phyloP scores from a whole-genome alignment of 2,797 vertebrate species.

The Coregonus suidteri region DNA sequence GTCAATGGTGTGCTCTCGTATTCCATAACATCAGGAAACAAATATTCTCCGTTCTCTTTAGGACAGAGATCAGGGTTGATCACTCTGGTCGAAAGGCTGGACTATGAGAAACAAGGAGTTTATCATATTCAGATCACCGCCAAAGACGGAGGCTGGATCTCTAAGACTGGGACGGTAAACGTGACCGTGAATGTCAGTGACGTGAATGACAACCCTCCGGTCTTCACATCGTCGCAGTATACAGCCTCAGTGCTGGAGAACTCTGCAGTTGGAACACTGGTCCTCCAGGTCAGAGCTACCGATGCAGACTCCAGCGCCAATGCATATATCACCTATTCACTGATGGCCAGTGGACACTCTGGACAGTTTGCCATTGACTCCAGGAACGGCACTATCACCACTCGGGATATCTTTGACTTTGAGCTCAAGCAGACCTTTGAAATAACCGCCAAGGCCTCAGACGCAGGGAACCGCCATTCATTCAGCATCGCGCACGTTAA shows the following conservation, averaged over 20 bases:
- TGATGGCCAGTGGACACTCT: slow-evolving; percentile 65
- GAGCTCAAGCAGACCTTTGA: slow-evolving; percentile 71
- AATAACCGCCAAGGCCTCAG: slow-evolving; percentile 73
- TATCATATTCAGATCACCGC: slow-evolving; percentile 66
- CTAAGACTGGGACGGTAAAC: slow-evolving; percentile 63
- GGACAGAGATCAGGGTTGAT: slow-evolving; percentile 72
- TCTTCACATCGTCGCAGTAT: slow-evolving; percentile 66
- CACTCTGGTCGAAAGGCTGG: slow-evolving; percentile 65
- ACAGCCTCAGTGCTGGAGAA: slow-evolving; percentile 68
- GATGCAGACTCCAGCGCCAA: slow-evolving; percentile 73
- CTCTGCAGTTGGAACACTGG: slow-evolving; percentile 57
- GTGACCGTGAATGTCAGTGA: slow-evolving; percentile 72
- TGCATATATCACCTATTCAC: slow-evolving; percentile 71
- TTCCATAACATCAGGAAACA: slow-evolving; percentile 49
- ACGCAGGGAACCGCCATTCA: slow-evolving; percentile 53
- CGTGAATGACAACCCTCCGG: slow-evolving; percentile 77
- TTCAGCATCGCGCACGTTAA: slow-evolving; percentile 68
- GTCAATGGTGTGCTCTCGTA: slow-evolving; percentile 72
- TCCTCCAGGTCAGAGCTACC: slow-evolving; percentile 62
- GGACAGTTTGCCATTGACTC: slow-evolving; percentile 71
- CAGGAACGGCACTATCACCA: slow-evolving; percentile 70
- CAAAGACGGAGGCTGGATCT: slow-evolving; percentile 71
- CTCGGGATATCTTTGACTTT: slow-evolving; percentile 73
- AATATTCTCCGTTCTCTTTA: slow-evolving; percentile 64
- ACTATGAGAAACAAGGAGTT: slow-evolving; percentile 69